A percentile compares a stretch with the other conserved stretches of the same genome.
These are phyloP conservation scores for Amiota minor DNA, from an alignment of 2,888 invertebrate genomes.

Conservation along the genomic window DNA sequence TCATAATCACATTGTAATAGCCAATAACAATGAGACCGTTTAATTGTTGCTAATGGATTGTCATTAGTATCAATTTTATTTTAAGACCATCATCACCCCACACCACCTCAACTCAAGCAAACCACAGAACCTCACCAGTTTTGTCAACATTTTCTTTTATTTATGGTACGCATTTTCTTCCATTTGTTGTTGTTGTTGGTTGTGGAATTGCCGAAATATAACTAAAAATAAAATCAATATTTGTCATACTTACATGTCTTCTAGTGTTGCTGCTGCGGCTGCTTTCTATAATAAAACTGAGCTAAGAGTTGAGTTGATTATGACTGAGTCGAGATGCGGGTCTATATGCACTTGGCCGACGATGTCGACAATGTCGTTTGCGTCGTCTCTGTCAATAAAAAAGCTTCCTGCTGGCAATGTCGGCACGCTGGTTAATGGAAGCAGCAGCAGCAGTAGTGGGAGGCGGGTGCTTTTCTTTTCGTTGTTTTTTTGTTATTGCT, in stretches of 20 bases:
- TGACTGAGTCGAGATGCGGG: constrained; percentile 32
- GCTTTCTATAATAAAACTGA: constrained; percentile 11
- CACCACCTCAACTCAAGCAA: background rate
- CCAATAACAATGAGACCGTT: background rate
- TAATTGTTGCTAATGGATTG: background rate
- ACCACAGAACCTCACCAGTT: background rate
- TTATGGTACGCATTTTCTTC: background rate
- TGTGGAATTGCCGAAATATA: constrained; percentile 6
- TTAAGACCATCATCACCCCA: background rate
- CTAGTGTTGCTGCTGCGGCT: background rate
- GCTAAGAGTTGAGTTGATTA: background rate
- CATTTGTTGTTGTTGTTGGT: background rate
- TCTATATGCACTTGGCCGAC: constrained; percentile 36
- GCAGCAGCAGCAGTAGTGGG: background rate
- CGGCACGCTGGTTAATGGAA: background rate
- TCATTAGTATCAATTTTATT: background rate
- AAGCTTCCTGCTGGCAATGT: constrained; percentile 1
- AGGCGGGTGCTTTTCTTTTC: background rate
- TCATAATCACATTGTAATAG: background rate
- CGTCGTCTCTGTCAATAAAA: constrained; percentile 18
- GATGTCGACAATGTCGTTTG: constrained; percentile 10
- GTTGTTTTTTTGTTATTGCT: constrained; percentile 15
- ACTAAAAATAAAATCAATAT: constrained; percentile 42
- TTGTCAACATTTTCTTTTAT: background rate
- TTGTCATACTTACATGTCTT: constrained; percentile 41